These are phyloP conservation scores for Leptinotarsa rubiginosa DNA, from an alignment of 2,888 invertebrate genomes.

Conservation along the genomic window DNA sequence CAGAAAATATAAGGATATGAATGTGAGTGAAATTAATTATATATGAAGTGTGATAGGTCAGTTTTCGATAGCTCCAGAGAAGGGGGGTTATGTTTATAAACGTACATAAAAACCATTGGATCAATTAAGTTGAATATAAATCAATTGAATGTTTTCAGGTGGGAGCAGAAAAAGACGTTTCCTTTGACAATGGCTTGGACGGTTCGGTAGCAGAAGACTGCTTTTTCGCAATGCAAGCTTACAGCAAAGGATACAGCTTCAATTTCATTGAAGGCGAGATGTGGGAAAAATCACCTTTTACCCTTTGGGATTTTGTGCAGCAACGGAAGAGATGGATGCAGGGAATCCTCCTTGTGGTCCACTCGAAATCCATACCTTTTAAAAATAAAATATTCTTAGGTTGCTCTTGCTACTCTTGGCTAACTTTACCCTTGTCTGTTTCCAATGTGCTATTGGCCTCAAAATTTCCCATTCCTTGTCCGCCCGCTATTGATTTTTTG, in stretches of 20 bases:
- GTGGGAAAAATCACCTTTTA: constrained; percentile 98
- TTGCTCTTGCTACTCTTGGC: constrained; percentile 95
- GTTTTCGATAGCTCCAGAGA: too few species aligned
- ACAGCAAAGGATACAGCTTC: constrained; percentile 89
- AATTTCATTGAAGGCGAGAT: constrained; percentile 98
- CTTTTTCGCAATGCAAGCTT: constrained; percentile 96
- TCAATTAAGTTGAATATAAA: not conserved
- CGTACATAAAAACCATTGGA: too few species aligned
- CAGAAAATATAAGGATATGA: too few species aligned
- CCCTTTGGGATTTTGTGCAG: constrained; percentile 93
- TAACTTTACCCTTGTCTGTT: constrained; percentile 92
- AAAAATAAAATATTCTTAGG: constrained; percentile 75
- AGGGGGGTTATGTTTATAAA: too few species aligned
- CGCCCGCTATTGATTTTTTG: constrained; percentile 83
- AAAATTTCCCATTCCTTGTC: constrained; percentile 89
- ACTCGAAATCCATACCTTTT: constrained; percentile 85
- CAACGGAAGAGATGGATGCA: constrained; percentile 97
- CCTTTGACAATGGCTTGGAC: constrained; percentile 95
- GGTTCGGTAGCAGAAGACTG: constrained; percentile 99
- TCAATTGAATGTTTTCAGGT: constrained; percentile 11
- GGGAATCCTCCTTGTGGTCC: constrained; percentile 89
- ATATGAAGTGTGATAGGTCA: too few species aligned
- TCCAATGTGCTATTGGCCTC: constrained; percentile 86
- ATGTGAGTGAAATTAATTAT: too few species aligned
- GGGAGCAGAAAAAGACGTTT: constrained; percentile 89